Conservation (phyloP, 2,797 vertebrate species). For the Sebastes diaconus region DNA sequence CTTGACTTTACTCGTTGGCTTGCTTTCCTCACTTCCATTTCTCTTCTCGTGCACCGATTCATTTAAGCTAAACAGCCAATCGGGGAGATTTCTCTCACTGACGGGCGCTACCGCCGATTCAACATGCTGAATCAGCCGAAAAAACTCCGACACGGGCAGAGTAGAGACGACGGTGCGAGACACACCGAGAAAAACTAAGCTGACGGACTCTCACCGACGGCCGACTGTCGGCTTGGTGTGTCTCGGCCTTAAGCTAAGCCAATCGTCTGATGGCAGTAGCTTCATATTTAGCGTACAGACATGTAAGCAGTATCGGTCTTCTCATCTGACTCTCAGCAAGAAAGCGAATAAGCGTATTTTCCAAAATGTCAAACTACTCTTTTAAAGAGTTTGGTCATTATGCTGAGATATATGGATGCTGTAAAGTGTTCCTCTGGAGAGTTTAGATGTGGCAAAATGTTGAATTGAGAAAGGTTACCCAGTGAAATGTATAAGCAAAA, state of each 20-base stretch:
- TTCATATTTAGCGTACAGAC: neutral
- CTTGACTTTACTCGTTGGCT: too few species aligned
- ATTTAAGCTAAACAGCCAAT: too few species aligned
- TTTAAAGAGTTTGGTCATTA: neutral
- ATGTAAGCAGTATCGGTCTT: neutral
- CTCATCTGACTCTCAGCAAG: neutral
- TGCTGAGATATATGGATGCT: neutral
- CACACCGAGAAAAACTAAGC: too few species aligned
- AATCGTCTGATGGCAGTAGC: neutral
- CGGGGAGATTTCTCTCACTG: too few species aligned
- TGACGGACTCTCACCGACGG: too few species aligned
- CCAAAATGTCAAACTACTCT: neutral
- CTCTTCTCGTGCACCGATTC: too few species aligned
- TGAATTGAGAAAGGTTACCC: neutral
- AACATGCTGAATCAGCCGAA: too few species aligned
- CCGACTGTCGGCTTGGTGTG: accelerated
- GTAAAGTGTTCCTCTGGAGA: neutral
- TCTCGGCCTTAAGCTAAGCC: neutral
- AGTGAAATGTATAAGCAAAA: neutral
- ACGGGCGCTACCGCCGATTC: too few species aligned
- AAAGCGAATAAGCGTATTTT: neutral
- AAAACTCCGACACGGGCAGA: too few species aligned
- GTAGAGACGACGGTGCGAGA: too few species aligned
- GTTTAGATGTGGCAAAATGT: neutral
- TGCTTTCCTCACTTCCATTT: too few species aligned